These are phyloP conservation scores for Platysteira castanea DNA, from an alignment of 2,113 vertebrate genomes.

Conservation along the genomic window DNA sequence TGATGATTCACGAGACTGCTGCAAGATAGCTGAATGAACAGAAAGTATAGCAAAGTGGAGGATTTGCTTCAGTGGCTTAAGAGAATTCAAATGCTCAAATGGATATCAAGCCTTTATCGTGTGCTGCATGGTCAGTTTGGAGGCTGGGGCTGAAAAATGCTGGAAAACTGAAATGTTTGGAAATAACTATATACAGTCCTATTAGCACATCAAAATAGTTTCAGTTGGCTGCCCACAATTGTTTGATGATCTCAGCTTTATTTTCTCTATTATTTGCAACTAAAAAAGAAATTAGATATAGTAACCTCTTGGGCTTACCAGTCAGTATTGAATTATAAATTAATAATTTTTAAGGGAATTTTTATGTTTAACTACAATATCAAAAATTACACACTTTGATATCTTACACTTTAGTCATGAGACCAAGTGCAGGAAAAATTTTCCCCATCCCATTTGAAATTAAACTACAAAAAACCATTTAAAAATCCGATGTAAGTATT, in stretches of 20 bases:
- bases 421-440: not conserved
- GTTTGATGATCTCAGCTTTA: not conserved
- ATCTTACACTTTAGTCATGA: not conserved
- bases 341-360: not conserved
- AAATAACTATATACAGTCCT: not conserved
- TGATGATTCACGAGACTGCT: not conserved
- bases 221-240: not conserved
- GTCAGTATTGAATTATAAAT: not conserved
- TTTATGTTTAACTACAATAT: not conserved
- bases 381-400: not conserved
- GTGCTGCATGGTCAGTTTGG: not conserved
- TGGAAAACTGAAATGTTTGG: not conserved
- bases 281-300: not conserved
- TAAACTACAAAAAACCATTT: not conserved
- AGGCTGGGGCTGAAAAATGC: not conserved
- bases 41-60: not conserved
- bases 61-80: not conserved
- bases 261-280: not conserved
- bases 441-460: not conserved
- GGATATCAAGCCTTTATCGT: rapidly evolving
- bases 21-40: not conserved
- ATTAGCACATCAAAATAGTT: not conserved
- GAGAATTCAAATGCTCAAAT: not conserved
- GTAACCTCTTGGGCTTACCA: not conserved
- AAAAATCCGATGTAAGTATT: not conserved